A percentile compares a stretch with the other conserved stretches of the same genome.
Evolutionary conservation across 1,140 invertebrate genomes (phyloP).

Genomic region (Luehdorfia chinensis): DNA sequence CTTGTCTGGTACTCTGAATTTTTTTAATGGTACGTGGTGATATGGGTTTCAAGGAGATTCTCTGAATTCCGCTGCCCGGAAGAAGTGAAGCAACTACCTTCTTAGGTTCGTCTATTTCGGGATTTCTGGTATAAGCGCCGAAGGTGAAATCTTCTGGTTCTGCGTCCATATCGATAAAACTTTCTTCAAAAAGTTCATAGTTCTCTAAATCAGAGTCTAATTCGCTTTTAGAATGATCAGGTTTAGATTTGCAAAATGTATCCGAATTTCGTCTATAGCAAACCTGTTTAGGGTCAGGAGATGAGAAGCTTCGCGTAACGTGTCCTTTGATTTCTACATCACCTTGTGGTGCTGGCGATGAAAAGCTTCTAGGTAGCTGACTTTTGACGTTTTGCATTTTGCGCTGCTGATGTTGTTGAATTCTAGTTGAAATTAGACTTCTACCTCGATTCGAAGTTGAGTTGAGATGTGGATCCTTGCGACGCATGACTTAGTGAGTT

Average conservation of each 20-base stretch:
- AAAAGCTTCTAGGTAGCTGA: slow-evolving; percentile 57
- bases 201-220: slow-evolving; percentile 66
- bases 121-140: slow-evolving; percentile 38
- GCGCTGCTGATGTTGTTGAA: slow-evolving; percentile 55
- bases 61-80: slow-evolving; percentile 61
- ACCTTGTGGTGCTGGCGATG: slow-evolving; percentile 47
- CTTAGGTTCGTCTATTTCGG: slow-evolving; percentile 53
- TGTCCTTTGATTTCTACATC: slow-evolving; percentile 43
- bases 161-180: slow-evolving; percentile 64
- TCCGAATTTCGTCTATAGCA: slow-evolving; percentile 47
- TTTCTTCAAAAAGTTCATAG: slow-evolving; percentile 64
- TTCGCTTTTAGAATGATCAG: slow-evolving; percentile 52
- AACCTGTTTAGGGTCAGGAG: slow-evolving; percentile 51
- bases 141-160: slow-evolving; percentile 48
- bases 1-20: slow-evolving; percentile 25
- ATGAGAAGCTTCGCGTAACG: slow-evolving; percentile 57
- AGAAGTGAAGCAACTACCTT: slow-evolving; percentile 51
- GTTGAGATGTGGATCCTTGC: slow-evolving; percentile 44
- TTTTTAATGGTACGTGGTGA: slow-evolving; percentile 36
- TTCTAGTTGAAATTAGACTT: slow-evolving; percentile 61
- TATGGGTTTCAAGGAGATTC: slow-evolving; percentile 51
- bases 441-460: slow-evolving; percentile 41
- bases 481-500: slow-evolving; percentile 40
- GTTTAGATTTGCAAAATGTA: slow-evolving; percentile 45
- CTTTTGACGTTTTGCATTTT: slow-evolving; percentile 44